Evolutionary conservation across 2,113 vertebrate genomes (phyloP).

Genomic region (Antigone vipio): DNA sequence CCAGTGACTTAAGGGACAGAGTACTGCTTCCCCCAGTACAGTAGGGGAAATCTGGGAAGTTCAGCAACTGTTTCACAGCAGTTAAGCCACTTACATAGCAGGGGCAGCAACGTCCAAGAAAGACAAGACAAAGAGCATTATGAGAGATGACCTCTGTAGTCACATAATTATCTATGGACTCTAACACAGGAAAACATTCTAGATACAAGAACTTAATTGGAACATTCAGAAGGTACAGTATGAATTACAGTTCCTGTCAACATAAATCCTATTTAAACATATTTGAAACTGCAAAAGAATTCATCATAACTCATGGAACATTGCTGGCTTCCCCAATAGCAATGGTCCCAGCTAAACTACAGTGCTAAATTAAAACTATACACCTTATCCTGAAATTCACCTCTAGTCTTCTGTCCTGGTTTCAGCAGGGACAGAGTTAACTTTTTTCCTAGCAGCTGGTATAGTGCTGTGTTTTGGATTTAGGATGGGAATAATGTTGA

Average conservation of each 20-base stretch:
- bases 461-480: too few species aligned
- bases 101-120: not conserved
- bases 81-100: not conserved
- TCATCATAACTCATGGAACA: not conserved
- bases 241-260: not conserved
- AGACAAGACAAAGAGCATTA: not conserved
- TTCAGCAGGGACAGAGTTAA: too few species aligned
- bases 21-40: not conserved
- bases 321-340: not conserved
- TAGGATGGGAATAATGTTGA: too few species aligned
- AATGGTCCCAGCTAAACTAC: not conserved
- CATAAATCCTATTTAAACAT: not conserved
- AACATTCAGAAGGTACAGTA: not conserved
- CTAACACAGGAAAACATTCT: not conserved
- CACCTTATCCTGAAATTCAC: not conserved
- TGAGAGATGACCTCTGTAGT: not conserved
- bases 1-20: not conserved
- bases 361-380: not conserved
- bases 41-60: not conserved
- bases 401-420: not conserved
- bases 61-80: not conserved
- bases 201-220: not conserved
- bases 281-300: not conserved
- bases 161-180: not conserved
- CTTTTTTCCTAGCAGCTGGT: too few species aligned